These are phyloP conservation scores for Gnathonemus longibarbis DNA, from an alignment of 2,113 vertebrate genomes.

Conservation along the genomic window DNA sequence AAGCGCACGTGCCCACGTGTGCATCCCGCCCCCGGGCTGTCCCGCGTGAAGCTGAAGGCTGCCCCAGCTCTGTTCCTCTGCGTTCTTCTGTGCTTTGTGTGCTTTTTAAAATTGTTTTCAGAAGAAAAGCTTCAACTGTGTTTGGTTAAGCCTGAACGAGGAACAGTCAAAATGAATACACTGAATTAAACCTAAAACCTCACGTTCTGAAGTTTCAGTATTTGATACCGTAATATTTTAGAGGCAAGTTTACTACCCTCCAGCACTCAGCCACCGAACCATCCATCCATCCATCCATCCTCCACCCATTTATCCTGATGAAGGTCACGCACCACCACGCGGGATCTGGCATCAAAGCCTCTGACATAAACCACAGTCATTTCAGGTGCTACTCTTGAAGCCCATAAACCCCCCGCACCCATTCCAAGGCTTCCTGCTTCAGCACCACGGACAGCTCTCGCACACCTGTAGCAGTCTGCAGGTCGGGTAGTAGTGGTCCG, in stretches of 20 bases:
- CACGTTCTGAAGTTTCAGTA: neutral
- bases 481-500: neutral
- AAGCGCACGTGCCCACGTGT: neutral
- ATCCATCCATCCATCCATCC: neutral
- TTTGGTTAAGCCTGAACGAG: neutral
- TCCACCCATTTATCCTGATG: neutral
- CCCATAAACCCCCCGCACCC: neutral
- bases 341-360: neutral
- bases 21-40: neutral
- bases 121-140: neutral
- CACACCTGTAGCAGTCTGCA: constrained; percentile 3
- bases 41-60: neutral
- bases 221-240: neutral
- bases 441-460: constrained; percentile 57
- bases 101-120: neutral
- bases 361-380: neutral
- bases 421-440: constrained; percentile 29
- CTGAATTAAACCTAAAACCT: neutral
- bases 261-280: neutral
- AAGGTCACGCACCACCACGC: neutral
- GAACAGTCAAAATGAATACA: neutral
- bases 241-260: neutral
- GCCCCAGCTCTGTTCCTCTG: neutral
- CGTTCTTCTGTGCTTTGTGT: neutral
- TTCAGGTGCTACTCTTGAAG: neutral